Evolutionary conservation across 1,140 invertebrate species (phyloP), one percentile per base, ranked within the genome.

Genomic region (Sitobion miscanthi): DNA sequence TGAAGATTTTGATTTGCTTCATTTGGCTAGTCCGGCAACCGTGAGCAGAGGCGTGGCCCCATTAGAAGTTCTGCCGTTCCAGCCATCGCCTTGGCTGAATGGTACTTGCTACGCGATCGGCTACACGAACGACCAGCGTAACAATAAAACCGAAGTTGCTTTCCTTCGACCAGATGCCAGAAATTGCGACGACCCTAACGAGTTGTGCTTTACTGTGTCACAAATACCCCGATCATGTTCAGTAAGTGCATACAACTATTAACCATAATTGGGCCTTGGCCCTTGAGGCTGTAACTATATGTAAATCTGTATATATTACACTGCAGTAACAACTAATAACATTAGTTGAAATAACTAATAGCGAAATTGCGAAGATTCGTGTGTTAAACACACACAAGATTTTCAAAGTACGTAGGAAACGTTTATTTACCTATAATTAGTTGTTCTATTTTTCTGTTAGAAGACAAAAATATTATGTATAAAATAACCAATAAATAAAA

Each of bases 11-110:
- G 94, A 94, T 8, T 94, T 95, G 17, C 93, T 95, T 9, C 94
- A 94, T 42, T 88, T 95, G 82, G 94, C 94, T 47, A 45, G 82
- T 47, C 94, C 95, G 1, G 94, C 95, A 3, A 82, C 89, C n/a
- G 94, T 94, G 90, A 95, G 94, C 86, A 94, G 95, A 88, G 94
- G 94, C 47, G 94, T 95, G 7, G 94, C 94, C 8, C 95, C 95
- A 0, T 93, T 95, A 49, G 38, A 6, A 11, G 38, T 93, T 7
- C 82, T 52, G 6, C 49, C 25, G 21, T 93, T 52, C 9, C 91
- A 93, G 35, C 82, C 82, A 35, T 38, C 49, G 2, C 23, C 35
- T 1, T 14, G 35, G 14, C 21, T 38, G 7, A 93, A 86, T 17
- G 49, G 45, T 17, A 93, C 45, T 9, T 93, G 91, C 52, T 93